phyloP scores from a whole-genome alignment of 2,888 invertebrate genomes.

The Dicyrtomina minuta region DNA sequence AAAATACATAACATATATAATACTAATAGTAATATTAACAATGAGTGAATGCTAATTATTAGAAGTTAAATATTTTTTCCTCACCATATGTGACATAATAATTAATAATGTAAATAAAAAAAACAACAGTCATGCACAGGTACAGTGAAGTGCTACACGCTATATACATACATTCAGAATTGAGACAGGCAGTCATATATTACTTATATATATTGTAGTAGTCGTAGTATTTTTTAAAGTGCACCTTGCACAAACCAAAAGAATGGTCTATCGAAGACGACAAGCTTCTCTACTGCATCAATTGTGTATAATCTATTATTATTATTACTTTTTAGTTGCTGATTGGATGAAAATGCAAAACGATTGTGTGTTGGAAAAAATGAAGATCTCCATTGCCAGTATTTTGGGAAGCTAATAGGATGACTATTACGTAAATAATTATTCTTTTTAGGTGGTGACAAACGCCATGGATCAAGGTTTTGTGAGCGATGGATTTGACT shows the following conservation, averaged over 20 bases:
- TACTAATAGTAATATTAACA: too few species aligned
- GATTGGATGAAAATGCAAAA: neutral
- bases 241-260: conserved; percentile 14
- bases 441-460: neutral
- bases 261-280: conserved; percentile 15
- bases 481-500: too few species aligned
- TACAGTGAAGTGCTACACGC: neutral
- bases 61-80: too few species aligned
- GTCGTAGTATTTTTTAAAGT: neutral
- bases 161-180: neutral
- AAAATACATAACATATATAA: too few species aligned
- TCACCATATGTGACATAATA: neutral
- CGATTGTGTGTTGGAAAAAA: neutral
- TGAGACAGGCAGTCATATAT: neutral
- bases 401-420: neutral
- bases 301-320: neutral
- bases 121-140: too few species aligned
- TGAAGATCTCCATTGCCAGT: neutral
- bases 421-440: neutral
- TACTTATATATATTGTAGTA: neutral
- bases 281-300: neutral
- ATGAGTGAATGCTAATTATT: too few species aligned
- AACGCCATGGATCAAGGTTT: neutral
- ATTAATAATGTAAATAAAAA: neutral
- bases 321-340: neutral